These are phyloP conservation scores for Calameuta filiformis DNA, from an alignment of 2,888 invertebrate species.

Conservation along the genomic window DNA sequence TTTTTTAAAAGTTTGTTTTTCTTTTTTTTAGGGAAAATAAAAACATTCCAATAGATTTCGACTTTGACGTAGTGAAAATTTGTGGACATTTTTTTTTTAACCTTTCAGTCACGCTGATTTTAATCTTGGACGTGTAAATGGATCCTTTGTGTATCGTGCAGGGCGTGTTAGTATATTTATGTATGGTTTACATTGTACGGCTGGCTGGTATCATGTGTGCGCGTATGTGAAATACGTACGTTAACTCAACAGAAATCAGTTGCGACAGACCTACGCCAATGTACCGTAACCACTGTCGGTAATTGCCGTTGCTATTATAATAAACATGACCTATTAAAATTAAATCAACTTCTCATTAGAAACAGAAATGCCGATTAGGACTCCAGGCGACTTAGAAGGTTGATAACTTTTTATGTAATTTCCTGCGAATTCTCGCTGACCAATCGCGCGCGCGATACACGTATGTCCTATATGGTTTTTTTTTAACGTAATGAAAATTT, in stretches of 20 bases:
- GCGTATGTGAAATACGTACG: neutral
- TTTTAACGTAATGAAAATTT: neutral
- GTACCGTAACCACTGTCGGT: constrained; percentile 18
- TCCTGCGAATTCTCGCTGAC: neutral
- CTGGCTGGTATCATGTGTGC: neutral
- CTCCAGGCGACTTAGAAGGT: neutral
- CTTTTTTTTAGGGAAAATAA: too few species aligned
- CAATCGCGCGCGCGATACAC: neutral
- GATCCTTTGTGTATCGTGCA: neutral
- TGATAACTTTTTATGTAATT: neutral
- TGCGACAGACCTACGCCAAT: constrained; percentile 9
- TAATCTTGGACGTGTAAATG: neutral
- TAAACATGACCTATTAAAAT: constrained; percentile 47
- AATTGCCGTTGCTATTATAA: constrained; percentile 41
- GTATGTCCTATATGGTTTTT: neutral
- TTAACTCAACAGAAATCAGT: constrained; percentile 2
- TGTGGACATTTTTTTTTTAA: too few species aligned
- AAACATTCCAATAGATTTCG: neutral
- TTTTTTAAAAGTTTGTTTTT: too few species aligned
- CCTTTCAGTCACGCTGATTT: neutral
- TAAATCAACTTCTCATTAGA: constrained; percentile 50
- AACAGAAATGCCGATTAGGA: constrained; percentile 26
- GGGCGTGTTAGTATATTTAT: neutral
- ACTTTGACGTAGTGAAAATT: neutral
- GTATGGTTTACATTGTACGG: neutral